Evolutionary conservation across 2,113 vertebrate species (phyloP).

Genomic region (Arizona elegans): DNA sequence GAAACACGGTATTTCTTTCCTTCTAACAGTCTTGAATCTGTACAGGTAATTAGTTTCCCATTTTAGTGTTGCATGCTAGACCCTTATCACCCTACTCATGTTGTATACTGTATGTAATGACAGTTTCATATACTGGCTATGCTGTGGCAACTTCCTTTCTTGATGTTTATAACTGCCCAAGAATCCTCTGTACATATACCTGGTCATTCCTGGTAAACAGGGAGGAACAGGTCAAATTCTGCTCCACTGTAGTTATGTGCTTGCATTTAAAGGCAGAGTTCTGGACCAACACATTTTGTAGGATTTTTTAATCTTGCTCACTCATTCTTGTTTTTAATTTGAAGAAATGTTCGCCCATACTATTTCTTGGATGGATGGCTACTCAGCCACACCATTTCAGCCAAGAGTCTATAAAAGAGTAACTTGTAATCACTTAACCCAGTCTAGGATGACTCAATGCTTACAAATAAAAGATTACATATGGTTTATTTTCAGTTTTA

Average conservation of each 20-base stretch:
- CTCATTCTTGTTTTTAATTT: background rate
- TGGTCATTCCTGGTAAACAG: background rate
- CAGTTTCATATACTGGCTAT: background rate
- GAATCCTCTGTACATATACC: background rate
- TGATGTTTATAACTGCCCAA: background rate
- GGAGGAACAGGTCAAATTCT: background rate
- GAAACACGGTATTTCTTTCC: background rate
- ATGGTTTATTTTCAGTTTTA: background rate
- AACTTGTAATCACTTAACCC: background rate
- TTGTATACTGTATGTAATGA: background rate
- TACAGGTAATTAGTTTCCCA: background rate
- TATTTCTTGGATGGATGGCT: background rate
- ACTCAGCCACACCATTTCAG: background rate
- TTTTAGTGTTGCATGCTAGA: background rate
- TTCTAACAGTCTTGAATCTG: background rate
- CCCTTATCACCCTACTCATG: background rate
- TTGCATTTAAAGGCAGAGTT: background rate
- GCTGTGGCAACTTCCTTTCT: background rate
- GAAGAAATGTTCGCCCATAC: background rate
- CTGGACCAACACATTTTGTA: background rate
- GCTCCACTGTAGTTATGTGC: background rate
- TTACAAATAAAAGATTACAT: background rate
- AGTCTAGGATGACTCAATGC: background rate
- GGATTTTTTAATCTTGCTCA: background rate
- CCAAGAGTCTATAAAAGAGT: background rate